phyloP scores from a whole-genome alignment of 1,140 invertebrate genomes.

The Pachypsylla venusta region DNA sequence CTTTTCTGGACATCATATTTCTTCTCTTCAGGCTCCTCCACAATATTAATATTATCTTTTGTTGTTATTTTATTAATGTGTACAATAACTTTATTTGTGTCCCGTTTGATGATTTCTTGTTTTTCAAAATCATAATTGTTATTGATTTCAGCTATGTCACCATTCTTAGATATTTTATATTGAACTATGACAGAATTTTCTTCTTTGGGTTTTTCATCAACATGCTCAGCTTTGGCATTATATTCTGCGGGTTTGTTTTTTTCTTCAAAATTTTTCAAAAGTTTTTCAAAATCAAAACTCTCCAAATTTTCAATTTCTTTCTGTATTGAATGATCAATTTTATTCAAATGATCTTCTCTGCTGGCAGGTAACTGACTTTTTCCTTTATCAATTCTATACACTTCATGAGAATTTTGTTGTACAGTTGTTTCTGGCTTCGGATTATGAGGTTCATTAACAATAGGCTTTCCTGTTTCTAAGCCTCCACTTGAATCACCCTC shows the following conservation, averaged over 20 bases:
- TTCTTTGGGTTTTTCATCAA: constrained; percentile 7
- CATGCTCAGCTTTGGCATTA: background rate
- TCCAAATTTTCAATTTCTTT: constrained; percentile 3
- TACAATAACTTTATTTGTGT: background rate
- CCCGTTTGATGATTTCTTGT: constrained; percentile 16
- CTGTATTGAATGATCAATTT: background rate
- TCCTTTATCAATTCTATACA: too few species aligned
- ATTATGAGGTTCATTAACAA: too few species aligned
- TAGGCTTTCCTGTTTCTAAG: too few species aligned
- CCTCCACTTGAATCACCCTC: too few species aligned
- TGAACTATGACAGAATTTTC: constrained; percentile 25
- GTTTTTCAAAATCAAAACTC: background rate
- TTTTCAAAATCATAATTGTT: constrained; percentile 12
- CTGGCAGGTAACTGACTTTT: too few species aligned
- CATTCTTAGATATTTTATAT: constrained; percentile 27
- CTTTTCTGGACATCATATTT: background rate
- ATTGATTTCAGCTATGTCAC: constrained; percentile 24
- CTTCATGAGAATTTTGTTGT: too few species aligned
- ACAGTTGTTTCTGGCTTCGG: too few species aligned
- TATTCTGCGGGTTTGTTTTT: background rate
- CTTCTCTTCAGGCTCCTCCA: background rate
- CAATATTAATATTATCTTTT: constrained; percentile 1
- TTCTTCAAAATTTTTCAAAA: constrained; percentile 4
- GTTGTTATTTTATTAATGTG: constrained; percentile 3
- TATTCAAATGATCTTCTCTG: too few species aligned